Conservation (phyloP, 1,140 invertebrate genomes). For the Cotesia typhae region DNA sequence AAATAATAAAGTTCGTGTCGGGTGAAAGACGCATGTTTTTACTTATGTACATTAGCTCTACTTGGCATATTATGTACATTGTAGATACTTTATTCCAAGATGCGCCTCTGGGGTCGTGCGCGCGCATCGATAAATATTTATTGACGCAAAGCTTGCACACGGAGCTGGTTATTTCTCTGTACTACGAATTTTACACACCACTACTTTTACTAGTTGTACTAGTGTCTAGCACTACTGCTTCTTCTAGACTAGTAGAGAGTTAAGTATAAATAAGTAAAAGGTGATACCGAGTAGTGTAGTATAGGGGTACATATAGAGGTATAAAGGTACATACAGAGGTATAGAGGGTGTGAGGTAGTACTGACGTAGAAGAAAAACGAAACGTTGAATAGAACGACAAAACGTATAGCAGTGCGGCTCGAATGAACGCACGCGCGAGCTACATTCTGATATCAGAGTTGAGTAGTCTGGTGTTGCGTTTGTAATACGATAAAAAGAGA, state of each 20-base stretch:
- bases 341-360: background rate
- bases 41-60: background rate
- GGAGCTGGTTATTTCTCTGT: no score
- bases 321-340: background rate
- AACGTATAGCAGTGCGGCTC: slow-evolving; percentile 16
- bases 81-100: slow-evolving; percentile 2
- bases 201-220: no score
- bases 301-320: no score
- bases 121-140: slow-evolving; percentile 52
- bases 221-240: background rate
- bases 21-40: slow-evolving; percentile 14
- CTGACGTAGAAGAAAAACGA: slow-evolving; percentile 17
- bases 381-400: slow-evolving; percentile 27
- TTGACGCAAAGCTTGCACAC: slow-evolving; percentile 38
- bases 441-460: slow-evolving; percentile 5
- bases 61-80: no score
- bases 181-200: no score
- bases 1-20: slow-evolving; percentile 3
- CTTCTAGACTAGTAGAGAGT: no score
- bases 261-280: no score
- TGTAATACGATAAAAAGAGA: no score
- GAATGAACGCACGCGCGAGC: slow-evolving; percentile 32
- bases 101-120: slow-evolving; percentile 28
- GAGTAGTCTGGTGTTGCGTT: background rate
- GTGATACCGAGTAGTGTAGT: no score